Evolutionary conservation across 2,888 invertebrate genomes (phyloP).

Genomic region (Campoletis raptor): DNA sequence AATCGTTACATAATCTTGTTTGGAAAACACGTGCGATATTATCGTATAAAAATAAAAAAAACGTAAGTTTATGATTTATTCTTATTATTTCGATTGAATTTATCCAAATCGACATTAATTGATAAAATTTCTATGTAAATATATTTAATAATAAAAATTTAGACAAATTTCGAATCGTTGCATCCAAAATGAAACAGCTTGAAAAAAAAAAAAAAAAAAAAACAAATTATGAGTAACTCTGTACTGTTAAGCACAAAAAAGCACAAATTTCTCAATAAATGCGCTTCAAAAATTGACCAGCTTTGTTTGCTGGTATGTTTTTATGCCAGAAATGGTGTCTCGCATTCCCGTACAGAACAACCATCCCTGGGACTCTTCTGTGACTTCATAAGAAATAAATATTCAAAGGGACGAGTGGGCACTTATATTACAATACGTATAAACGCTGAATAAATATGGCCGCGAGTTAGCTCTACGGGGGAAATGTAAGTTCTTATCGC

Average conservation of each 20-base stretch:
- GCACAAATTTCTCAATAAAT: background rate
- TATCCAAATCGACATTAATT: background rate
- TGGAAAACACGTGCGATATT: background rate
- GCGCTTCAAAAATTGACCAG: background rate
- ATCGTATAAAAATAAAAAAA: background rate
- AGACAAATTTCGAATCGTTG: background rate
- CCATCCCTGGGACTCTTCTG: conserved; percentile 14
- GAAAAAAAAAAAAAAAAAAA: background rate
- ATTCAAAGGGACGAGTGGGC: conserved; percentile 9
- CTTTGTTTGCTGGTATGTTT: conserved; percentile 17
- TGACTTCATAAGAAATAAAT: background rate
- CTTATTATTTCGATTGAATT: background rate
- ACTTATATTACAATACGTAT: conserved; percentile 44
- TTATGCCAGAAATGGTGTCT: conserved; percentile 10
- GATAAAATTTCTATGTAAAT: background rate
- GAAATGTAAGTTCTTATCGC: conserved; percentile 62
- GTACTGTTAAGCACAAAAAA: background rate
- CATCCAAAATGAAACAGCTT: background rate
- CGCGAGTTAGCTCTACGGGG: conserved; percentile 36
- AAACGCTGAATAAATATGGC: conserved; percentile 34
- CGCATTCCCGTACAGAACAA: background rate
- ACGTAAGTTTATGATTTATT: background rate
- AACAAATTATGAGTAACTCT: background rate
- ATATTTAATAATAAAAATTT: background rate
- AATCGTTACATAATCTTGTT: background rate